Conservation (phyloP, 2,797 vertebrate species). For the Oophaga sylvatica region DNA sequence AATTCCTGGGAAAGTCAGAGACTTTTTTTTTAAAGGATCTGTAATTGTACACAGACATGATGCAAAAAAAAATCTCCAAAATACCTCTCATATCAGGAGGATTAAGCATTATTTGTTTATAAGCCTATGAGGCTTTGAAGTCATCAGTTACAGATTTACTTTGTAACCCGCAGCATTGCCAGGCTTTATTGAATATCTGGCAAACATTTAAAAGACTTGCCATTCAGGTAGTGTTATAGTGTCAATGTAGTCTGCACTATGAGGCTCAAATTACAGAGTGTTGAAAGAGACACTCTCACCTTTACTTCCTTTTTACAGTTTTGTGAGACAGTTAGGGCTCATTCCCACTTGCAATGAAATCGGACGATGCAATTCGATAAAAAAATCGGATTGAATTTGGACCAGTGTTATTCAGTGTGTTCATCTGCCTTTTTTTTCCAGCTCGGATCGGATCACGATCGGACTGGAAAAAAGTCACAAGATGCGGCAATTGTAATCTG, state of each 20-base stretch:
- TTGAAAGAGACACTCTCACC: slow-evolving; percentile 17
- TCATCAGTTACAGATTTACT: slow-evolving; percentile 65
- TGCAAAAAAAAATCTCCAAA: slow-evolving; percentile 69
- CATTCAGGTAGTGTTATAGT: slow-evolving; percentile 12
- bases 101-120: slow-evolving; percentile 71
- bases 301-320: slow-evolving; percentile 11
- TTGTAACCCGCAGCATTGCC: slow-evolving; percentile 63
- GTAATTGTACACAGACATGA: slow-evolving; percentile 65
- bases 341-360: too few relatives aligned
- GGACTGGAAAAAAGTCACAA: too few relatives aligned
- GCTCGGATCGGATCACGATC: too few relatives aligned
- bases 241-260: slow-evolving; percentile 19
- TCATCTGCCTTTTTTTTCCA: too few relatives aligned
- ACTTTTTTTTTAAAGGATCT: slow-evolving; percentile 63
- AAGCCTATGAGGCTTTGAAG: slow-evolving; percentile 66
- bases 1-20: slow-evolving; percentile 66
- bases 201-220: slow-evolving; percentile 42
- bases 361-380: too few relatives aligned
- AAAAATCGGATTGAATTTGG: too few relatives aligned
- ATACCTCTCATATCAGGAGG: slow-evolving; percentile 71
- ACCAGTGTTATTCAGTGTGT: too few relatives aligned
- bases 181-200: slow-evolving; percentile 64
- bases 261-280: slow-evolving; percentile 10
- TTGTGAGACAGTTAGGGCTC: background rate
- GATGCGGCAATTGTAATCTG: too few relatives aligned